Evolutionary conservation across 2,888 invertebrate species (phyloP), one percentile per base, ranked within the genome.

Genomic region (Hedychridium roseum): DNA sequence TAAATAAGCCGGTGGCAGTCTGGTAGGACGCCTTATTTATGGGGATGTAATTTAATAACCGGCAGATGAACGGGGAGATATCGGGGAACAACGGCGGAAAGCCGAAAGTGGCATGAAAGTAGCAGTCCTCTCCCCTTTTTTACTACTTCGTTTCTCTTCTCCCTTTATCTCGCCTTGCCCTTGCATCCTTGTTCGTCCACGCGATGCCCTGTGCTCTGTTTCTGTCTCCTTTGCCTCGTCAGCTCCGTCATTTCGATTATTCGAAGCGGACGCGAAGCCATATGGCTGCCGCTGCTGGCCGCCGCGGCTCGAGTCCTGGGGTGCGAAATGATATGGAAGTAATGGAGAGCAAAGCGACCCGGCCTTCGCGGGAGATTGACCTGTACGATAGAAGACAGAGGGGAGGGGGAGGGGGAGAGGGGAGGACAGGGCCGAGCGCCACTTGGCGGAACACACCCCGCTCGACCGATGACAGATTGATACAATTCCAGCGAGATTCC

Each of bases 311-410:
- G 36, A 35, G 60, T 71, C 64, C 68, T 71, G 66, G 77, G 78
- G 78, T 77, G 78, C 66, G 76, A 78, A 78, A 78, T 78, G 77
- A 78, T 76, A 78, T 76, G 77, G 78, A 78, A 78, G 78, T 78
- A 78, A 78, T 76, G 69, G 68, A 72, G 69, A 71, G 71, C 61
- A 49, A 61, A 41, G 43, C 46, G 47, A 60, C 58, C 60, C 40
- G 67, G 70, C 70, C 72, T 71, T 63, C 67, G 41, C 56, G 66
- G 64, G 58, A 78, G 78, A 78, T 78, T 76, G 76, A 74, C 68
- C 74, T 71, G 70, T 61, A 57, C 68, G 76, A 77, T 76, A 74
- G 56, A 54, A 16, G 14, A 28, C 20, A 28, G 21, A 14, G 28
- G 36, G 16, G 26, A 28, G 27, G 9, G 3, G 45, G 14, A 15